Base-by-base conservation (phyloP, 2,113 vertebrate genomes). In the Leucopternis melanops region DNA sequence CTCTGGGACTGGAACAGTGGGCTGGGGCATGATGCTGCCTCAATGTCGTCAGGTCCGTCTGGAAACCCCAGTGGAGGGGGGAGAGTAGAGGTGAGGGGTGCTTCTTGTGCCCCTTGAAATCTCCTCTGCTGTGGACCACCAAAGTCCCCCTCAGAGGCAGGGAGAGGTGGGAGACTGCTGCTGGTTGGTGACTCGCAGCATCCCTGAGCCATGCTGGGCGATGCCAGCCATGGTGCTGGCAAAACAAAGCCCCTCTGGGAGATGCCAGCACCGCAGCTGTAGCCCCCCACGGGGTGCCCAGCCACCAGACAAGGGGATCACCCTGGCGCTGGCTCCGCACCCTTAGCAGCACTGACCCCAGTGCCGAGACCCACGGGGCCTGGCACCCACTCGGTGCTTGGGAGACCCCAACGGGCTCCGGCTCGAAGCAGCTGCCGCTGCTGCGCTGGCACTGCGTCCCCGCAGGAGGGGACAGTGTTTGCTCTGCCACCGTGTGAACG, bases 151-250 rank as follows among this genome's bases (percentile, higher is more conserved):
- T 47, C 4, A 2, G 49, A 47, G 52, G 62, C 49, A 59, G 44
- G 54, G 38, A 55, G n/a, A 19, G 32, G 32, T 0, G 1, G 47
- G 57, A 88, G 16, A 19, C 42, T 18, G 40, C 32, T 54, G 59
- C 38, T 66, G 13, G 8, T 57, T 2, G 0, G 34, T 69, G 45
- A 7, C 29, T 26, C 2, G 12, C 34, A 55, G 42, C 1, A 1
- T 29, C 45, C 50, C 40, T 1, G 5, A 61, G 55, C 67, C 2
- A 0, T 0, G 3, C 49, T 5, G 3, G 31, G 49, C 1, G 1
- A 49, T 59, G 58, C 32, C 67, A 80, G 67, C 34, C 5, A 2
- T 1, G 14, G 58, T 3, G 4, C 44, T 6, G 4, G 45, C 78
- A 71, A 11, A 77, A 69, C 45, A 21, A 49, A 92, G 50, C 52